Percentiles rank a stretch among this genome's conserved stretches.
phyloP scores from a whole-genome alignment of 1,140 invertebrate species.

The Drosophila kepulauana region DNA sequence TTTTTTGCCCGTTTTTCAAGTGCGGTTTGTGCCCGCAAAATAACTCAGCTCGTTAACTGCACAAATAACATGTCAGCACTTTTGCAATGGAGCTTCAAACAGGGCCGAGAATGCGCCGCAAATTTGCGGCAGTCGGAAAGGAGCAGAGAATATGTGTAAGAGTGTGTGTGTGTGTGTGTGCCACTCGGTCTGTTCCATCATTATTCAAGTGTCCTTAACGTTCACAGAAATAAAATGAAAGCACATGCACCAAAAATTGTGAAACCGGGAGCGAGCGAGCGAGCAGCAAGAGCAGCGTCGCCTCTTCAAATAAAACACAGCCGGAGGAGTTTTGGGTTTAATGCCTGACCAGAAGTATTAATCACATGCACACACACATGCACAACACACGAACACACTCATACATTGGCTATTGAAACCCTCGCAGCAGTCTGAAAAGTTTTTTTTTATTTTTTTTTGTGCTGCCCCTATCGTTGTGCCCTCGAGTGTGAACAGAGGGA shows the following conservation, averaged over 20 bases:
- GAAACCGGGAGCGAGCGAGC: background rate
- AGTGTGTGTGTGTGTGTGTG: too few relatives aligned
- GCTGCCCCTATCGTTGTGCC: slow-evolving; percentile 33
- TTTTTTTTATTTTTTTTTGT: slow-evolving; percentile 14
- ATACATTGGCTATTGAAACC: slow-evolving; percentile 3
- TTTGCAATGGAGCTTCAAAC: slow-evolving; percentile 75
- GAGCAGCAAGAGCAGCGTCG: background rate
- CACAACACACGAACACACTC: slow-evolving; percentile 13
- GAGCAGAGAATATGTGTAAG: background rate
- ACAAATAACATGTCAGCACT: slow-evolving; percentile 82
- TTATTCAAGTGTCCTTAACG: slow-evolving; percentile 60
- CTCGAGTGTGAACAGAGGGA: slow-evolving; percentile 21
- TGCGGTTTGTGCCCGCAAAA: slow-evolving; percentile 76
- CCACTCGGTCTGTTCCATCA: slow-evolving; percentile 46
- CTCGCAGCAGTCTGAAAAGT: slow-evolving; percentile 45
- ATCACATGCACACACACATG: slow-evolving; percentile 38
- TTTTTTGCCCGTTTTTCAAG: slow-evolving; percentile 56
- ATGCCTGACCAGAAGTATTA: slow-evolving; percentile 57
- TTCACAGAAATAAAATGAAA: slow-evolving; percentile 49
- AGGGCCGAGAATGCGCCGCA: slow-evolving; percentile 62
- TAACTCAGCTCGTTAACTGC: slow-evolving; percentile 81
- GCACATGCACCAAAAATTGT: slow-evolving; percentile 35
- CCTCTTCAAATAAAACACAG: slow-evolving; percentile 52
- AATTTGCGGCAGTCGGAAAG: slow-evolving; percentile 63
- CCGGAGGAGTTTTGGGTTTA: slow-evolving; percentile 32